Evolutionary conservation across 1,140 invertebrate species (phyloP), one percentile per base, ranked within the genome.

Genomic region (Ceratosolen fusciceps): DNA sequence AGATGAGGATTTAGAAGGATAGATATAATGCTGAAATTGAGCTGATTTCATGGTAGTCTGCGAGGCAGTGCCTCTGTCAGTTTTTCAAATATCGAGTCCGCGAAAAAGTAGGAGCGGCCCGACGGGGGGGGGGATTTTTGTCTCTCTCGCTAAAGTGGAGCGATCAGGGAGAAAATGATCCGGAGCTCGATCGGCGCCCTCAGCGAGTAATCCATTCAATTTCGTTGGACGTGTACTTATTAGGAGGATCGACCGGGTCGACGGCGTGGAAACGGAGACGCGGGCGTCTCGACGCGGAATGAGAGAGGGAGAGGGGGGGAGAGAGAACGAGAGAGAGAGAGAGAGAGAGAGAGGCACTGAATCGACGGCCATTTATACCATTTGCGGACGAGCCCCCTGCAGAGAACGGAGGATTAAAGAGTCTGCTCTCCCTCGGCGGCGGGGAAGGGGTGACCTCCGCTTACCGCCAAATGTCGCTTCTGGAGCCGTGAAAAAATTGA

Each of bases 141-240:
- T 65, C 31, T 65, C 31, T 8, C 19, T 14, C 4, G 19, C 37
- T n/a, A 65, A 34, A 62, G 26, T 16, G 65, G 65, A n/a, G 8
- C 29, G 34, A 67, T 67, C 37, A 43, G 34, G 34, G 43, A 67
- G 37, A 21, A 67, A 67, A 68, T 37, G 60, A 65, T 31, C 34
- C 19, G 60, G 60, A 14, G 21, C 37, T 65, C 31, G 60, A 0
- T 34, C 60, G 21, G 31, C 39, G 16, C n/a, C 39, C 34, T 10
- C 21, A 19, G 39, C 67, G 67, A 68, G 67, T 29, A 39, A 73
- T 34, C 71, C 49, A 73, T 73, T 73, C 49, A 73, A 73, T 73
- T 73, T 56, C 31, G 49, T 39, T 34, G 12, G 71, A 56, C 71
- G 52, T 73, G 71, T 73, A 39, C 71, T 73, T 54, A 73, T 73